Evolutionary conservation across 2,113 vertebrate species (phyloP), one percentile per base, ranked within the genome.

Genomic region (Gobio gobio): DNA sequence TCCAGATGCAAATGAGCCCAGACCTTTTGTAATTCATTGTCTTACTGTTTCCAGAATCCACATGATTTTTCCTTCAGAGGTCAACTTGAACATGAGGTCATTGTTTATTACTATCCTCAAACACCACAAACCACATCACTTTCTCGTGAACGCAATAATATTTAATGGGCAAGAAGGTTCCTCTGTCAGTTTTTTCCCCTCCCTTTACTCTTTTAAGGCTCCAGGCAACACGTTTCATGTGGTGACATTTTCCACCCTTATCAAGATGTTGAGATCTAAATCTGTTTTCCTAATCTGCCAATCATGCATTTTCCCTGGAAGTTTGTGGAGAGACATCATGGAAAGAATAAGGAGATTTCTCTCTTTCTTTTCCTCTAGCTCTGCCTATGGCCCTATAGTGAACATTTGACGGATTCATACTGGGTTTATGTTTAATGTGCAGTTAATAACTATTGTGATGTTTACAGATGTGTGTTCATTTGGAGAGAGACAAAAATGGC

Each of bases 1-100:
- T 90, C 91, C 91, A 91, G 90, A 85, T 90, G 88, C 77, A 88
- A 82, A 89, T 43, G 78, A 90, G 84, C 88, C 90, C 88, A 88
- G 89, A 86, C 45, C 68, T 85, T 59, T 87, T 87, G 85, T 85
- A 83, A 89, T 91, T 76, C 85, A 45, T 63, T 86, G 29, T 72
- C 80, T 84, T 86, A 84, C 86, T 78, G 51, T 91, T 91, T 93
- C 89, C 90, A 90, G 83, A 89, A 47, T 61, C 66, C 82, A 24
- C 84, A 85, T 43, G 78, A 87, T 85, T 61, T 72, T 85, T 85
- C 61, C 79, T 85, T 77, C 86, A 82, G 76, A 78, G 76, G 76
- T 78, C 78, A 79, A 56, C 47, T 77, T 83, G 81, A 66, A 75
- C 87, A 88, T 93, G 88, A 92, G 88, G 85, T 92, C 87, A 91